These are phyloP conservation scores for Noctua janthe DNA, from an alignment of 2,888 invertebrate species.

Conservation along the genomic window DNA sequence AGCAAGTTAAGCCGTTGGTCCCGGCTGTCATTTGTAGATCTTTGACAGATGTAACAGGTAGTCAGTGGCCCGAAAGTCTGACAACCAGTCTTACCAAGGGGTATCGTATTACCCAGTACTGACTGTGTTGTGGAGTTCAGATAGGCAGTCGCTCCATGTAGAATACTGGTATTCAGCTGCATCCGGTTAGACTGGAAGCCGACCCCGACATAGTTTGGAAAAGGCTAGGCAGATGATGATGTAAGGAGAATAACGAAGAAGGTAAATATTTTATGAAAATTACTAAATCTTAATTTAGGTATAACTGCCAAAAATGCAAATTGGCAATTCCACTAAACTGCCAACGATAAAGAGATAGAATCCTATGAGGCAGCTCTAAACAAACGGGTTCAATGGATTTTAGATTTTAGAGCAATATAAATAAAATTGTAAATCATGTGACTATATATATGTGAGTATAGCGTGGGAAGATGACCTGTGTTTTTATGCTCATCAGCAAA, in stretches of 20 bases:
- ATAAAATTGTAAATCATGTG: conserved; percentile 26
- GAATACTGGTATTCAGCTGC: no score
- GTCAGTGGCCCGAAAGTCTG: no score
- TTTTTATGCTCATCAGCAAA: conserved; percentile 20
- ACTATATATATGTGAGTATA: not conserved
- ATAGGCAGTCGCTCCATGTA: no score
- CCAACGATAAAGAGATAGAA: conserved; percentile 3
- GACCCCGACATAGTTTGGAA: no score
- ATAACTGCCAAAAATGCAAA: conserved; percentile 9
- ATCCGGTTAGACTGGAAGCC: no score
- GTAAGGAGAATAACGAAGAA: not conserved
- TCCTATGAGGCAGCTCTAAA: not conserved
- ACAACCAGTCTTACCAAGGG: no score
- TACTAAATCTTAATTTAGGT: not conserved
- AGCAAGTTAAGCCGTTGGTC: no score
- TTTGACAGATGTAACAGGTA: no score
- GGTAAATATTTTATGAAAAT: not conserved
- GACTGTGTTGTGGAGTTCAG: no score
- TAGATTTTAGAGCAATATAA: conserved; percentile 7
- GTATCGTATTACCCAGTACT: no score
- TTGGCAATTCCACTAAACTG: not conserved
- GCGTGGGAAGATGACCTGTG: conserved; percentile 29
- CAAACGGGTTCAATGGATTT: conserved; percentile 20
- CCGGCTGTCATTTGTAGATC: no score
- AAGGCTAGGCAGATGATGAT: no score